phyloP scores from a whole-genome alignment of 2,113 vertebrate species.

The Eonycteris spelaea region DNA sequence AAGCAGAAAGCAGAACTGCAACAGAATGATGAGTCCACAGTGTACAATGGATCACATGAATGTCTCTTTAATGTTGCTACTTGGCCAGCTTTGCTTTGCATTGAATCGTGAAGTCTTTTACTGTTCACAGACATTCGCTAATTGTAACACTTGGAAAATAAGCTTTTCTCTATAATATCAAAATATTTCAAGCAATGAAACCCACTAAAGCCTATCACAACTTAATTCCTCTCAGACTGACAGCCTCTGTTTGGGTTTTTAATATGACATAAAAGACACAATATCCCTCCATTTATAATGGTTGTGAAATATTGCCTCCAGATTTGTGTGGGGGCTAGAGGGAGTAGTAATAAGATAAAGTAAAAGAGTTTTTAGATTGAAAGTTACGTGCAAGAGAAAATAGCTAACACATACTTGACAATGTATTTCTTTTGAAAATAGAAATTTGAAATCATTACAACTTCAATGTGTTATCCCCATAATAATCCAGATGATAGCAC shows the following conservation, averaged over 20 bases:
- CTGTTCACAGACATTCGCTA: not conserved
- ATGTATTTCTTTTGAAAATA: constrained; percentile 39
- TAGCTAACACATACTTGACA: not conserved
- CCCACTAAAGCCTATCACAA: not conserved
- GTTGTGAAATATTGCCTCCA: not conserved
- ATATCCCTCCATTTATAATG: not conserved
- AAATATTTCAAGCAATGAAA: not conserved
- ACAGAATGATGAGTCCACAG: not conserved
- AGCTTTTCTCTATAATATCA: not conserved
- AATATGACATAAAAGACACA: not conserved
- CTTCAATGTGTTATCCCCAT: constrained; percentile 39
- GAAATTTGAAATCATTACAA: constrained; percentile 51
- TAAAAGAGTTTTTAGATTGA: not conserved
- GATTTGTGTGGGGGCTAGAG: not conserved
- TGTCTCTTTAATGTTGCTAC: not conserved
- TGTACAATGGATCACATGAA: not conserved
- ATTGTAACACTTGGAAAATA: not conserved
- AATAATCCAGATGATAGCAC: constrained; percentile 27
- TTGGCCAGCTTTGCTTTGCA: not conserved
- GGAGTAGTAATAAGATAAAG: not conserved
- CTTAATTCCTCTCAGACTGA: not conserved
- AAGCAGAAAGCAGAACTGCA: not conserved
- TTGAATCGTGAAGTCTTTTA: not conserved
- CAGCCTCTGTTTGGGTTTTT: not conserved
- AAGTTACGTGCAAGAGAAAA: constrained; percentile 20